A percentile compares a stretch with the other conserved stretches of the same genome.
phyloP scores from a whole-genome alignment of 2,888 invertebrate genomes.

The Rhorus exstirpatorius region DNA sequence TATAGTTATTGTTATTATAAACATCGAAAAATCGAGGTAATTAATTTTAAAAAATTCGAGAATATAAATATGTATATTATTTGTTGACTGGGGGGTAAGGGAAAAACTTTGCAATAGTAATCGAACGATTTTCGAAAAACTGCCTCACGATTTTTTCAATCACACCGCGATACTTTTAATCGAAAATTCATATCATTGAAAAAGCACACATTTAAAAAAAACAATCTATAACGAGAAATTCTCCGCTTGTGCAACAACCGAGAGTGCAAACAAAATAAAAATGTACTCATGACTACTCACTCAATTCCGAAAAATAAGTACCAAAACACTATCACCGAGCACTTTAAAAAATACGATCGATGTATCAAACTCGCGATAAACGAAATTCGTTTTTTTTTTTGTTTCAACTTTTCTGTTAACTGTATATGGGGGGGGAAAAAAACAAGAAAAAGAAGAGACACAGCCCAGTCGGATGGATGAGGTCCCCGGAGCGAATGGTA shows the following conservation, averaged over 20 bases:
- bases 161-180: not conserved
- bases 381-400: not conserved
- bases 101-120: not conserved
- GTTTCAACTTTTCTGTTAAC: slow-evolving; percentile 1
- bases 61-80: too few relatives aligned
- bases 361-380: not conserved
- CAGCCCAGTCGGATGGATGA: slow-evolving; percentile 68
- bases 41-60: too few relatives aligned
- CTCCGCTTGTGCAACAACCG: not conserved
- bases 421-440: not conserved
- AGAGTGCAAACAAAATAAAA: not conserved
- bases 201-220: not conserved
- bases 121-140: too few relatives aligned
- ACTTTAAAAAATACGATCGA: not conserved
- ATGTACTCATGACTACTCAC: not conserved
- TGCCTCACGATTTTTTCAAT: not conserved
- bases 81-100: too few relatives aligned
- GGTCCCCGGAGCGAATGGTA: slow-evolving; percentile 76
- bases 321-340: not conserved
- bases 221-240: not conserved
- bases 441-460: not conserved
- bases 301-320: not conserved
- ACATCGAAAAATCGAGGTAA: too few relatives aligned
- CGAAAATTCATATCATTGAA: too few relatives aligned
- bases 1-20: too few relatives aligned